Base-by-base conservation (phyloP, 2,113 vertebrate species). In the Atractosteus spatula region DNA sequence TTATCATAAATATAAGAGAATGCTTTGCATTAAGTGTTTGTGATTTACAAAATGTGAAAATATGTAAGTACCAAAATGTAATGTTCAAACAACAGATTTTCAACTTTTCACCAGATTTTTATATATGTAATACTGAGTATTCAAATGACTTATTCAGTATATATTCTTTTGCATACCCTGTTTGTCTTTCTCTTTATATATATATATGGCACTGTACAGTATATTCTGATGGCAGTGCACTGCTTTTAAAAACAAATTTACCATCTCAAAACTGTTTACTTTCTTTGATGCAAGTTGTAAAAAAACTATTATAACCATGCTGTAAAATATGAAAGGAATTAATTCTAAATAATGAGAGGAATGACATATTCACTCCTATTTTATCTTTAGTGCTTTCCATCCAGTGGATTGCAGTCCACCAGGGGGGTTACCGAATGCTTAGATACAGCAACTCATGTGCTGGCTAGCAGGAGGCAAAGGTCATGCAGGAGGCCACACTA, bases 251-350 rank as follows among this genome's bases (percentile, higher is more conserved):
- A 29, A 1, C 29, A 29, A 29, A 51, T 51, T 5, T 51, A 51
- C 10, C 47, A 51, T 51, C 5, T 51, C 5, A 51, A 64, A 42
- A 64, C 10, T 41, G 29, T 69, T 54, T 29, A n/a, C 29, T 55
- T 55, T 17, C 66, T 68, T 16, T 68, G 66, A 44, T 8, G 14
- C 16, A 17, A 6, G 11, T 42, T 68, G n/a, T n/a, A 54, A 89
- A 87, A 89, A 90, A 80, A 84, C 90, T 92, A 90, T 89, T 87
- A 86, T 92, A 92, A 92, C 89, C 91, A 92, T 88, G 90, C 91
- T 91, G 91, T 94, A 94, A 95, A 94, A 94, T 92, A 93, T 95
- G 93, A 93, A 91, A 89, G 89, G 92, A 94, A 95, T 94, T 94
- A 94, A 94, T 93, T 92, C 93, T 88, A 90, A 92, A 89, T 87